Evolutionary conservation across 2,113 vertebrate species (phyloP).

Genomic region (Daboia siamensis): DNA sequence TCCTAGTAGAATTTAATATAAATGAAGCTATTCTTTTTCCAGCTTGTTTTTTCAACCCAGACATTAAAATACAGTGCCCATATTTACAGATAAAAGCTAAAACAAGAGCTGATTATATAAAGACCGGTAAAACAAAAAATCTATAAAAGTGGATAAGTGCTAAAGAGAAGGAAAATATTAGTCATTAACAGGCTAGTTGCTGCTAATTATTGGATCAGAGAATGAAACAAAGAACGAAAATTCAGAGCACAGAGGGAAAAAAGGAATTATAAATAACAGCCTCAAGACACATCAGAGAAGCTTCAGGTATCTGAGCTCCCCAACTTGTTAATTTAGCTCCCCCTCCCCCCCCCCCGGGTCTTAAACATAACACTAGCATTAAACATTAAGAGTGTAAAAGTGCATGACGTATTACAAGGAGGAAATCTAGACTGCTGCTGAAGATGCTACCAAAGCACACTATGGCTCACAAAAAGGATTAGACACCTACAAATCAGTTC

Average conservation of each 20-base stretch:
- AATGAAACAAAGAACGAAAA: not conserved
- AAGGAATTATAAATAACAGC: slow-evolving; percentile 13
- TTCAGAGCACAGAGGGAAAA: not conserved
- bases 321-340: not conserved
- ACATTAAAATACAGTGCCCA: not conserved
- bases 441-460: not conserved
- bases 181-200: slow-evolving; percentile 48
- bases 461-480: not conserved
- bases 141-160: slow-evolving; percentile 28
- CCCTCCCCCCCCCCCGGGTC: not conserved
- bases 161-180: slow-evolving; percentile 51
- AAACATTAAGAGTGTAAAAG: not conserved
- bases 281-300: not conserved
- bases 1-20: not conserved
- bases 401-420: not conserved
- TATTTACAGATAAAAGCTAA: not conserved
- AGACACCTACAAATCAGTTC: not conserved
- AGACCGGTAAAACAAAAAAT: slow-evolving; percentile 41
- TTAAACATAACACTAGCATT: not conserved
- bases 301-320: not conserved
- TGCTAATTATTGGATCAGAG: slow-evolving; percentile 22
- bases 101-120: not conserved
- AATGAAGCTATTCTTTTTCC: not conserved
- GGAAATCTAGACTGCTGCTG: not conserved
- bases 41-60: not conserved